Base-by-base conservation (phyloP, 1,140 invertebrate genomes). In the Plutomurus gul region DNA sequence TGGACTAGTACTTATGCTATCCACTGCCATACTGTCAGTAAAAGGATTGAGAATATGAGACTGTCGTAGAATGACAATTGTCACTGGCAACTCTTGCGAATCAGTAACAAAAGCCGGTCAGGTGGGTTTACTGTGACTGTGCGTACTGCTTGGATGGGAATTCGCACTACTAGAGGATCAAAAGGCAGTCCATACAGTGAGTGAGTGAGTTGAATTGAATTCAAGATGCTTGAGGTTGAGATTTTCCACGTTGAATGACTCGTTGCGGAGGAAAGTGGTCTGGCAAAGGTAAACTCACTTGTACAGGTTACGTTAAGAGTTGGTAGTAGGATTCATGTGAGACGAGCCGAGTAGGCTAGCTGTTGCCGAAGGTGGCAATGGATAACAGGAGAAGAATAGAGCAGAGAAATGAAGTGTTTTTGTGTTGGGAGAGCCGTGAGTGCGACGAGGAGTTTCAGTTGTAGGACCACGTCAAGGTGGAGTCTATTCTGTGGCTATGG, bases 11-110 rank as follows among this genome's bases (percentile, higher is more conserved):
- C 70, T 56, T 33, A 60, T 56, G 40, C 51, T 81, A 46, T 81
- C 80, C 11, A 81, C 80, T 25, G 80, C 80, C 80, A 81, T 81
- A 18, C 40, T 60, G 56, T 65, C 56, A 43, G n/a, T 56, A n/a
- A 43, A 43, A 43, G 39, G n/a, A n/a, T 43, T 43, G 11, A 43
- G 56, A 65, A 16, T 3, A 65, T 27, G 56, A 36, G 13, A 56
- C 11, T 13, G 25, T n/a, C 7, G 43, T 20, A 76, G 37, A 49
- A 60, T n/a, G 46, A 30, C 46, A 51, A 51, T 10, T 60, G 20
- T 36, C 36, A 56, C n/a, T n/a, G n/a, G n/a, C n/a, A n/a, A n/a
- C n/a, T n/a, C n/a, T n/a, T n/a, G n/a, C n/a, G n/a, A n/a, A n/a
- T n/a, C n/a, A n/a, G n/a, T n/a, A n/a, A n/a, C n/a, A n/a, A n/a